These are phyloP conservation scores for Bombus pyrosoma DNA, from an alignment of 1,140 invertebrate species.

Conservation along the genomic window DNA sequence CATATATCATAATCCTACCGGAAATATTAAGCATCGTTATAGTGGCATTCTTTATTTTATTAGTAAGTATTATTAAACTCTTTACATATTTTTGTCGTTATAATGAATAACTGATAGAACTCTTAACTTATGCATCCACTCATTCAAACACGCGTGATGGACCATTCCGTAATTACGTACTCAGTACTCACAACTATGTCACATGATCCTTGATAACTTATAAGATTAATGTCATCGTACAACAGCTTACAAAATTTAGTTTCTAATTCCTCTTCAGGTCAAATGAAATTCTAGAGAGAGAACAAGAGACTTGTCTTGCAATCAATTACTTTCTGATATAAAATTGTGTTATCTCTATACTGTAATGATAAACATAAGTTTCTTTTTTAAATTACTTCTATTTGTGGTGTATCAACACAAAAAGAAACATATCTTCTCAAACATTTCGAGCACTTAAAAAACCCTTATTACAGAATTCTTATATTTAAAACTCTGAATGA, in stretches of 20 bases:
- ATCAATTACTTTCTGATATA: slow-evolving; percentile 21
- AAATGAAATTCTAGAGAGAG: slow-evolving; percentile 21
- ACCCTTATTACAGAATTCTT: background rate
- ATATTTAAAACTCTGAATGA: slow-evolving; percentile 1
- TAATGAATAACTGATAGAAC: slow-evolving; percentile 75
- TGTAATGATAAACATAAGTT: slow-evolving; percentile 33
- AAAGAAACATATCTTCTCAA: slow-evolving; percentile 3
- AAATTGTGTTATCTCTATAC: slow-evolving; percentile 25
- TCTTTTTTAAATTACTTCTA: slow-evolving; percentile 29
- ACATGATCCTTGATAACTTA: slow-evolving; percentile 63
- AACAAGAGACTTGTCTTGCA: slow-evolving; percentile 16
- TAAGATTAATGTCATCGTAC: slow-evolving; percentile 51
- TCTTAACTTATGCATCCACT: slow-evolving; percentile 72
- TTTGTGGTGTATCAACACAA: slow-evolving; percentile 25
- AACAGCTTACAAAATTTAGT: slow-evolving; percentile 54
- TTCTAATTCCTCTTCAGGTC: slow-evolving; percentile 17
- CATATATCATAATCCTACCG: background rate
- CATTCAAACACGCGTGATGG: slow-evolving; percentile 67
- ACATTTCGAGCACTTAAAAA: background rate
- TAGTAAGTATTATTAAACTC: slow-evolving; percentile 76
- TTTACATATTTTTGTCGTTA: slow-evolving; percentile 74
- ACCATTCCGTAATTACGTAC: slow-evolving; percentile 68
- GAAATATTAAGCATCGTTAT: slow-evolving; percentile 32
- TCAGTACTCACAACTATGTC: slow-evolving; percentile 60
- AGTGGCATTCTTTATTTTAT: slow-evolving; percentile 67